phyloP scores from a whole-genome alignment of 2,888 invertebrate species.

The Ceriagrion tenellum region DNA sequence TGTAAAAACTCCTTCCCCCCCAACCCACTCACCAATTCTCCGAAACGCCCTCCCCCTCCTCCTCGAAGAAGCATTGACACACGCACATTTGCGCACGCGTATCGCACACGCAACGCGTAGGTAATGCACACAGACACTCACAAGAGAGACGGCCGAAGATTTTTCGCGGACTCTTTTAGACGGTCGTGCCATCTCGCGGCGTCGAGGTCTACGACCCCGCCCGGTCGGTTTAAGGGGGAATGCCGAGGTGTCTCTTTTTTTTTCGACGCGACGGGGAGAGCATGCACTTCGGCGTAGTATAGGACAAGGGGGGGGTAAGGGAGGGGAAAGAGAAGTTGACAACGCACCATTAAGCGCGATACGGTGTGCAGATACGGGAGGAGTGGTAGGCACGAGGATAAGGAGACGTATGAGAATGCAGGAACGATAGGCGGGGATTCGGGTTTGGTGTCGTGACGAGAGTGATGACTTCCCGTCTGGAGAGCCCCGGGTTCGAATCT shows the following conservation, averaged over 20 bases:
- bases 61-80: neutral
- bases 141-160: neutral
- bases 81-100: neutral
- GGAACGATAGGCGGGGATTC: too few species aligned
- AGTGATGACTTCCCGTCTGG: too few species aligned
- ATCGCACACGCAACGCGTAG: neutral
- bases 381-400: neutral
- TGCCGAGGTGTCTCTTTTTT: slow-evolving; percentile 20
- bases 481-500: too few species aligned
- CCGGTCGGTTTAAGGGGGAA: slow-evolving; percentile 6
- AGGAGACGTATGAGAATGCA: too few species aligned
- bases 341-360: neutral
- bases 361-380: neutral
- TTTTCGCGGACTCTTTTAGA: slow-evolving; percentile 37
- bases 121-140: neutral
- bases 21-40: neutral
- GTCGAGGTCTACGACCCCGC: slow-evolving; percentile 56
- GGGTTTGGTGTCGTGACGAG: too few species aligned
- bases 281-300: neutral
- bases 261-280: neutral
- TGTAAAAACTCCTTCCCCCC: neutral
- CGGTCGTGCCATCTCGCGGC: slow-evolving; percentile 55
- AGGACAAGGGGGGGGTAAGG: too few species aligned
- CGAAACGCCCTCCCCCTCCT: neutral
- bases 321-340: neutral